These are phyloP conservation scores for Lycopodina hypogea DNA, from an alignment of 37 sponge, comb jelly and placozoan genomes.

Conservation along the genomic window DNA sequence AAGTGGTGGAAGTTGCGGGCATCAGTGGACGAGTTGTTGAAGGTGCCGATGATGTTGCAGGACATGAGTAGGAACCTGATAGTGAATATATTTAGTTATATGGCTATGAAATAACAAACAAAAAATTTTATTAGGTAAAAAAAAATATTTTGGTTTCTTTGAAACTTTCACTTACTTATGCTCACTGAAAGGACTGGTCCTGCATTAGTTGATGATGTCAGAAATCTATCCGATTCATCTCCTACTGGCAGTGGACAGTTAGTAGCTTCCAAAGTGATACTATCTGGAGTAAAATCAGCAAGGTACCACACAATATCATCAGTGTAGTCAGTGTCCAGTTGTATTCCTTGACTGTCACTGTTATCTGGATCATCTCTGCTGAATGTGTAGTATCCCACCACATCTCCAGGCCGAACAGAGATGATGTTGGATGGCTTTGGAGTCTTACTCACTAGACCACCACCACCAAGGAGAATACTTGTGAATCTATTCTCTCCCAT, in stretches of 20 bases:
- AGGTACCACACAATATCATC: conserved; percentile 13
- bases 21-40: no score
- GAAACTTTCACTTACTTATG: no score
- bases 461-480: background rate
- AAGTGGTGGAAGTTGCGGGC: no score
- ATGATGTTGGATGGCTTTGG: conserved; percentile 16
- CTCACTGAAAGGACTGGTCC: conserved; percentile 17
- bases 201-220: conserved; percentile 4
- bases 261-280: background rate
- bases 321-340: background rate
- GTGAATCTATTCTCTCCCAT: conserved; percentile 25
- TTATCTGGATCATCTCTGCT: background rate
- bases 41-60: no score
- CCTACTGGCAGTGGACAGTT: conserved; percentile 15
- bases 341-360: background rate
- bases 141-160: no score
- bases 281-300: background rate
- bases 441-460: background rate
- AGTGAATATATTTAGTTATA: no score
- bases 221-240: background rate
- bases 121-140: no score
- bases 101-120: no score
- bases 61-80: no score
- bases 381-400: conserved; percentile 27
- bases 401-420: conserved; percentile 33